Evolutionary conservation across 1,140 invertebrate genomes (phyloP), one percentile per base, ranked within the genome.

Genomic region (Hypsibius dujardini): DNA sequence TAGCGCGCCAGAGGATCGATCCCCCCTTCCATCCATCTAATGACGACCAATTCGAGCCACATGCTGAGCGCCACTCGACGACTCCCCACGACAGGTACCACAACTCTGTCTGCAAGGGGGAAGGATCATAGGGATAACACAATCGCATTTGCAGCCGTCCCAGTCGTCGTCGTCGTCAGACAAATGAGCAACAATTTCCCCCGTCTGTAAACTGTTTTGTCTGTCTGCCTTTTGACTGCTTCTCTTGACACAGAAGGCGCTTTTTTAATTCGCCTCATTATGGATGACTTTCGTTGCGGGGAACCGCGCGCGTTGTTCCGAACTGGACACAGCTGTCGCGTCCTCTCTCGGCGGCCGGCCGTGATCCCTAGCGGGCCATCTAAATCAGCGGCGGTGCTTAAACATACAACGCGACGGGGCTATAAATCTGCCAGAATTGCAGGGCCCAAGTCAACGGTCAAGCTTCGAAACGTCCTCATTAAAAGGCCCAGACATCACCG

Each of bases 81-180:
- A 28, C 50, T 12, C 62, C 62, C 12, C 62, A 15, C 62, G 62
- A 67, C 62, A 67, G 62, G 62, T 67, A 67, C 62, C 62, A 67
- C 62, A 67, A 67, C 62, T 67, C 45, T 67, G 62, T 3, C 50
- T n/a, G n/a, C n/a, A 7, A 7, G 7, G 7, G 7, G 50, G 7
- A 7, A 7, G 50, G 7, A 7, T 56, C 50, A 28, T 28, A n/a
- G 50, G 50, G 50, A 56, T 56, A 67, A 67, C 62, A 15, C 12
- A 7, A 15, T 42, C 28, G 28, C 28, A 28, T 28, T 28, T 28
- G 28, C 28, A 28, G 28, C 28, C 28, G 28, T 28, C 28, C 28
- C 28, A 28, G 28, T 28, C 28, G 28, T 28, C 12, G 62, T 42
- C 45, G 62, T 67, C 62, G 62, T 42, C 62, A 67, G 62, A 67